phyloP scores from a whole-genome alignment of 2,888 invertebrate species.

The Cremastinae sp. region DNA sequence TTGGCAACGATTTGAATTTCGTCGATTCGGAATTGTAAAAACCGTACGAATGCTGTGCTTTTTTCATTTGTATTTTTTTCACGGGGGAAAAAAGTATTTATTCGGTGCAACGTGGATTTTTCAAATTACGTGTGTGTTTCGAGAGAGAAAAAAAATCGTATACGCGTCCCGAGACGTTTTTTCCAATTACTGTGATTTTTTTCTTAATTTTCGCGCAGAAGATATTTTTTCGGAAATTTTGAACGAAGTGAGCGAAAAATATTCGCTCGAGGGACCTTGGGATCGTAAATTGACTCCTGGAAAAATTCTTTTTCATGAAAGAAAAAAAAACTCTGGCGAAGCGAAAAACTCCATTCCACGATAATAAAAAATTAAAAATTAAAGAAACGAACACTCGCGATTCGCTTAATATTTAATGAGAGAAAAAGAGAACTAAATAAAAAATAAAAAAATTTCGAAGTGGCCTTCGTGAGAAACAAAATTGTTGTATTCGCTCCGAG shows the following conservation, averaged over 20 bases:
- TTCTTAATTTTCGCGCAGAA: conserved; percentile 69
- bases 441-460: conserved; percentile 75
- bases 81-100: conserved; percentile 34
- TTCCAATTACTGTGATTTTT: conserved; percentile 30
- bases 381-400: conserved; percentile 46
- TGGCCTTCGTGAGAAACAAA: conserved; percentile 78
- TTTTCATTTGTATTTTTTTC: conserved; percentile 7
- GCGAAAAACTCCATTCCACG: conserved; percentile 46
- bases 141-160: conserved; percentile 28
- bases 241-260: conserved; percentile 9
- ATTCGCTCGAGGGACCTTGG: conserved; percentile 63
- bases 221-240: background rate
- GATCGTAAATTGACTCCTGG: conserved; percentile 54
- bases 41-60: conserved; percentile 54
- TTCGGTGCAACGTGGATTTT: conserved; percentile 50
- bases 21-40: conserved; percentile 64
- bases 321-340: conserved; percentile 17
- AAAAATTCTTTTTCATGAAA: conserved; percentile 11
- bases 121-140: conserved; percentile 24
- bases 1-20: conserved; percentile 65
- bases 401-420: conserved; percentile 40
- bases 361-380: conserved; percentile 41
- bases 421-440: conserved; percentile 49
- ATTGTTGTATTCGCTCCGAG: conserved; percentile 74
- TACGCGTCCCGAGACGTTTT: conserved; percentile 56